Percentiles rank a stretch among this genome's conserved stretches.
Evolutionary conservation across 2,113 vertebrate genomes (phyloP).

Genomic region (Lanius collurio): DNA sequence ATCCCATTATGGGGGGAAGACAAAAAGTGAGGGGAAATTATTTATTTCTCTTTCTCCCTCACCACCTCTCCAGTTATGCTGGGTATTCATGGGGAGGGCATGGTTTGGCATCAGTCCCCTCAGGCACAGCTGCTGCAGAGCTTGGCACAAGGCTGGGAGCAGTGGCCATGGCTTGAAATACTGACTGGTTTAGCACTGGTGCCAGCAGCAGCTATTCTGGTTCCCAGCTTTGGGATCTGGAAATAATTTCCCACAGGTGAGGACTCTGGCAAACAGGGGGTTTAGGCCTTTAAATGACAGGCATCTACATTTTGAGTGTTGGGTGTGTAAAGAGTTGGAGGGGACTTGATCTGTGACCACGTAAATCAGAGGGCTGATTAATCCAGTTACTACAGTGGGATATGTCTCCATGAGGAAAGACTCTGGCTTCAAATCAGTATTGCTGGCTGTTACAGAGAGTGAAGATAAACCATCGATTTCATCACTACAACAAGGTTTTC

Average conservation of each 20-base stretch:
- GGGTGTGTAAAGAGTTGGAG: not conserved
- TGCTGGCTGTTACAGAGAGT: not conserved
- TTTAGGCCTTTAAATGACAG: not conserved
- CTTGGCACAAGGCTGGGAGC: not conserved
- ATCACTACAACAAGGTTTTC: not conserved
- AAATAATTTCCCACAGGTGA: not conserved
- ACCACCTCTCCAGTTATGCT: not conserved
- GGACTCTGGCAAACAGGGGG: not conserved
- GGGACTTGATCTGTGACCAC: fast-evolving
- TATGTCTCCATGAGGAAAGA: not conserved
- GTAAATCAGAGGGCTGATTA: not conserved
- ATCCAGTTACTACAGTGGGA: not conserved
- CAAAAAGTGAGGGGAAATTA: not conserved
- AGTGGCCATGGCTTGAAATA: not conserved
- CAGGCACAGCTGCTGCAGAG: not conserved
- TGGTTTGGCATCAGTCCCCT: not conserved
- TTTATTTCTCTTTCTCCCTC: not conserved
- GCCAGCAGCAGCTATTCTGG: not conserved
- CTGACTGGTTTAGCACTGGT: not conserved
- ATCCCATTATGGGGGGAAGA: not conserved
- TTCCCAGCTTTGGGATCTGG: not conserved
- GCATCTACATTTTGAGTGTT: not conserved
- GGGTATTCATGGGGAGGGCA: fast-evolving
- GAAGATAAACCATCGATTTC: not conserved
- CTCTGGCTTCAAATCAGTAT: not conserved